Conservation (phyloP, 2,113 vertebrate genomes). For the Heliornis fulica region DNA sequence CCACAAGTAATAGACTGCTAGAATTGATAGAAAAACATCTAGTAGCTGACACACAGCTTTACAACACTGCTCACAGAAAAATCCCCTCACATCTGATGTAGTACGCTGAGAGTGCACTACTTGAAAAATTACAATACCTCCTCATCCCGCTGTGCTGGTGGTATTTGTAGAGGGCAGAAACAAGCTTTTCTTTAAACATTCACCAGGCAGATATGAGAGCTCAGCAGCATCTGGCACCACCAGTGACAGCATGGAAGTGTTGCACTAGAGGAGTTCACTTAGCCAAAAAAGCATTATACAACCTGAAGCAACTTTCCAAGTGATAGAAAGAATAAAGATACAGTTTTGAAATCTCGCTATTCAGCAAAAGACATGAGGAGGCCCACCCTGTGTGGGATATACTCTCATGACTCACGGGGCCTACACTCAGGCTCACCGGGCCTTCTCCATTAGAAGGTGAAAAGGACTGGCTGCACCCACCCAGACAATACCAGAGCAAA, state of each 20-base stretch:
- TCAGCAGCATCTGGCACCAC: no score
- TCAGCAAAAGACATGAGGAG: background rate
- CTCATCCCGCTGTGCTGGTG: background rate
- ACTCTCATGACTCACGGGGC: no score
- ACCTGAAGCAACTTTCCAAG: background rate
- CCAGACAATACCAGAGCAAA: background rate
- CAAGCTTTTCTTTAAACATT: background rate
- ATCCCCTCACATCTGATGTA: background rate
- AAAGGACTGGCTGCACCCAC: background rate
- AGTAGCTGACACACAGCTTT: background rate
- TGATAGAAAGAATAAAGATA: background rate
- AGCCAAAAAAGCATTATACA: background rate
- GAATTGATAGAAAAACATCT: background rate
- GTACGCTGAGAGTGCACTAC: accelerated
- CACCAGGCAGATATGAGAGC: background rate
- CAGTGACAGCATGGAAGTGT: accelerated
- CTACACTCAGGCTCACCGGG: accelerated
- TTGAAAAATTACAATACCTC: background rate
- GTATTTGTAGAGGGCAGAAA: background rate
- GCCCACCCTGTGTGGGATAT: no score
- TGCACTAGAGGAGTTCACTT: background rate
- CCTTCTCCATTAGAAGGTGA: background rate
- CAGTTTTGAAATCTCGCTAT: background rate
- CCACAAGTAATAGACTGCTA: background rate
- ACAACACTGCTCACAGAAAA: background rate